These are phyloP conservation scores for Leucoraja ocellata DNA, from an alignment of 2,797 vertebrate genomes.

Conservation along the genomic window DNA sequence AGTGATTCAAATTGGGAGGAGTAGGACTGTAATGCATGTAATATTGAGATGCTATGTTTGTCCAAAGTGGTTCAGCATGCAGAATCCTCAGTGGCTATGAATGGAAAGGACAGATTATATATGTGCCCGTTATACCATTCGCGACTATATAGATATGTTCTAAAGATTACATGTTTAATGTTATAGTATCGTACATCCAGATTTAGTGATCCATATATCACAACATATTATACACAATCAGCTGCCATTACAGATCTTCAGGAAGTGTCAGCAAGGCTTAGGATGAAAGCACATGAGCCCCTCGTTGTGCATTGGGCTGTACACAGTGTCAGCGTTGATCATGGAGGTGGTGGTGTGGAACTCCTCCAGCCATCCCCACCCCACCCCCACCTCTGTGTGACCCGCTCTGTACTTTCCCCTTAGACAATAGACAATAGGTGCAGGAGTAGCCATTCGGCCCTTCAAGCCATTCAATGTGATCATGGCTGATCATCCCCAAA, in stretches of 20 bases:
- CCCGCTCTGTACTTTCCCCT: too few relatives aligned
- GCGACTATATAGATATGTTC: not conserved
- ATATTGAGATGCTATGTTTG: not conserved
- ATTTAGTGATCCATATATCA: not conserved
- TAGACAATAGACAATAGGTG: too few relatives aligned
- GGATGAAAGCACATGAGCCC: too few relatives aligned
- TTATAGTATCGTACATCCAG: not conserved
- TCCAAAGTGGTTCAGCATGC: not conserved
- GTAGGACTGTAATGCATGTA: not conserved
- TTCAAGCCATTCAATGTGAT: too few relatives aligned
- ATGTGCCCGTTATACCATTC: not conserved
- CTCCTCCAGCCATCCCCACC: too few relatives aligned
- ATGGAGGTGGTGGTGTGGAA: too few relatives aligned
- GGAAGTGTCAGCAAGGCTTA: too few relatives aligned
- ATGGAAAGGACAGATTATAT: not conserved
- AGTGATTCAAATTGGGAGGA: not conserved
- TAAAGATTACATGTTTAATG: not conserved
- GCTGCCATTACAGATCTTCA: not conserved
- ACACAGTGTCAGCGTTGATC: too few relatives aligned
- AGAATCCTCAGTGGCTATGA: not conserved
- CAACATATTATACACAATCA: not conserved
- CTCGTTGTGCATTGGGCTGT: too few relatives aligned
- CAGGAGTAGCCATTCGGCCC: too few relatives aligned
- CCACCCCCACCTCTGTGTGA: too few relatives aligned
- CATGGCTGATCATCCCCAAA: too few relatives aligned